phyloP scores from a whole-genome alignment of 2,797 vertebrate genomes.

The Eulemur mongoz region DNA sequence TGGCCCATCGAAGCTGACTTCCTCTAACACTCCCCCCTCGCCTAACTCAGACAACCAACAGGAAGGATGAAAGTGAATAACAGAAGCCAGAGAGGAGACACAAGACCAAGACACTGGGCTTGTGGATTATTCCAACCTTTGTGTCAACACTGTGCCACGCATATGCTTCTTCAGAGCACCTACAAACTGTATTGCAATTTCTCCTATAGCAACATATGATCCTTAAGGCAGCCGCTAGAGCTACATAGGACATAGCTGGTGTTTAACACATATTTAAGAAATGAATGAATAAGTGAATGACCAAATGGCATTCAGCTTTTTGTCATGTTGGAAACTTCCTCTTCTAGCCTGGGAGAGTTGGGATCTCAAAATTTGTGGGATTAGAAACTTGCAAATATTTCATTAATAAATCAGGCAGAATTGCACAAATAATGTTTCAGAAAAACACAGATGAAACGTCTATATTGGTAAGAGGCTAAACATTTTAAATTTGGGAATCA shows the following conservation, averaged over 20 bases:
- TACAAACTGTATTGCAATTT: rapidly evolving
- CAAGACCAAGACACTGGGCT: too few relatives aligned
- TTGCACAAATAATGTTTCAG: neutral
- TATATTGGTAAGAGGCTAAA: neutral
- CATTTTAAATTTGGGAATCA: constrained; percentile 21
- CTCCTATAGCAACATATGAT: too few relatives aligned
- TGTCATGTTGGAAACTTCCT: neutral
- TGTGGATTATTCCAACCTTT: neutral
- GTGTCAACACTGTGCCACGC: neutral
- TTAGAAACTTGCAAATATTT: constrained; percentile 2
- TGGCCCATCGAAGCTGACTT: neutral
- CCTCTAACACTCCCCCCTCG: neutral
- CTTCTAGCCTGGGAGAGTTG: neutral
- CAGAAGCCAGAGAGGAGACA: neutral
- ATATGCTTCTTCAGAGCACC: neutral
- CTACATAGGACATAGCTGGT: neutral
- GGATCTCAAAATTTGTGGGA: neutral
- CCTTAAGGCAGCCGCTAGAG: neutral
- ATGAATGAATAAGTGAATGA: neutral
- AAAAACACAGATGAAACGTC: neutral
- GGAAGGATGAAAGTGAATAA: neutral
- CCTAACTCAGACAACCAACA: neutral
- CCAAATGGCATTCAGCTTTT: neutral
- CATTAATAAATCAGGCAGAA: neutral
- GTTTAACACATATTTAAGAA: neutral